phyloP scores from a whole-genome alignment of 2,797 vertebrate genomes.

The Enteromius mattozi region DNA sequence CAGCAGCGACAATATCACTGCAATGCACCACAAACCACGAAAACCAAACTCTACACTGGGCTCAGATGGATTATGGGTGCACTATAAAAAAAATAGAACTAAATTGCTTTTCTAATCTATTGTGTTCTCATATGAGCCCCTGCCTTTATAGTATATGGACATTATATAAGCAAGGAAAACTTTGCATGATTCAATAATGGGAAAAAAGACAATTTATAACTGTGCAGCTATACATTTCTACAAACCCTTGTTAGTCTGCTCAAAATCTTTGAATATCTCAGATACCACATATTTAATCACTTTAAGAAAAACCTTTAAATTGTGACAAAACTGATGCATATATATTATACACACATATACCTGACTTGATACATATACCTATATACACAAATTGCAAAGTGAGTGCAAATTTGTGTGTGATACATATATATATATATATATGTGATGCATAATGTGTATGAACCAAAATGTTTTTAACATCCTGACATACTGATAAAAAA shows the following conservation, averaged over 20 bases:
- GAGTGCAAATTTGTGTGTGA: not conserved
- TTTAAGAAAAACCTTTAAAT: not conserved
- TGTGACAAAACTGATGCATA: not conserved
- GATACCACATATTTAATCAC: not conserved
- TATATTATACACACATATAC: not conserved
- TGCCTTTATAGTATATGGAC: not conserved
- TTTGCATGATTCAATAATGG: not conserved
- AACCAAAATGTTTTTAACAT: not conserved
- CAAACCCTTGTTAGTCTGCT: not conserved
- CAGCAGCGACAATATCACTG: slow-evolving; percentile 60
- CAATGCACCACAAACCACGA: slow-evolving; percentile 61
- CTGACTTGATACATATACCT: not conserved
- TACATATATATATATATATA: not conserved
- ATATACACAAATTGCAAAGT: not conserved
- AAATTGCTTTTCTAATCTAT: not conserved
- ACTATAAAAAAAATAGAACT: not conserved
- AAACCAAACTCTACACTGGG: slow-evolving; percentile 12
- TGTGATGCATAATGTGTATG: not conserved
- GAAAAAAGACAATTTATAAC: not conserved
- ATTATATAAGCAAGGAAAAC: not conserved
- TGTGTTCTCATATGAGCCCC: not conserved
- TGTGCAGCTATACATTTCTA: not conserved
- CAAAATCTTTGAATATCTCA: not conserved
- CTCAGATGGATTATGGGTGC: not conserved
- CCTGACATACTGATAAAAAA: not conserved